phyloP scores from a whole-genome alignment of 1,140 invertebrate species.

The Chelonus insularis region DNA sequence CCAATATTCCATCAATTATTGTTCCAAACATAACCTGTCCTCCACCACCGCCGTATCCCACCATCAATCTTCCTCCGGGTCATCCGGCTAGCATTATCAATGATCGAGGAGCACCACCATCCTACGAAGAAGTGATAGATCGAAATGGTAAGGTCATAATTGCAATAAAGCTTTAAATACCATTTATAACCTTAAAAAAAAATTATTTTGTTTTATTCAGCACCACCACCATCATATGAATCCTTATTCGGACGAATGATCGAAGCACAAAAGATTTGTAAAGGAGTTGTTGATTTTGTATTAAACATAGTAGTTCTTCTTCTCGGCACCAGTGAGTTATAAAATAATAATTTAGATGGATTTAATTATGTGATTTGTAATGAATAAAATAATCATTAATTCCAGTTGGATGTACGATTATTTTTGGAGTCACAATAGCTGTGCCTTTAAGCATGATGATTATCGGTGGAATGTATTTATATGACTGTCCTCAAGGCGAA shows the following conservation, averaged over 20 bases:
- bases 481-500: slow-evolving; percentile 69
- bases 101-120: slow-evolving; percentile 58
- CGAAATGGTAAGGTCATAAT: slow-evolving; percentile 62
- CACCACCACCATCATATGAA: slow-evolving; percentile 70
- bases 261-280: slow-evolving; percentile 65
- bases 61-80: slow-evolving; percentile 43
- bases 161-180: neutral
- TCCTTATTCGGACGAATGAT: slow-evolving; percentile 69
- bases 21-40: slow-evolving; percentile 42
- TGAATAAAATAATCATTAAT: slow-evolving; percentile 29
- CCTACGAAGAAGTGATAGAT: slow-evolving; percentile 65
- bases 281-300: slow-evolving; percentile 66
- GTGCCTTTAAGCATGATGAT: slow-evolving; percentile 70
- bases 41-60: slow-evolving; percentile 47
- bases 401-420: slow-evolving; percentile 69
- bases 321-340: slow-evolving; percentile 65
- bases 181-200: neutral
- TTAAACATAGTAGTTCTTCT: slow-evolving; percentile 66
- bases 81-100: slow-evolving; percentile 40
- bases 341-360: neutral
- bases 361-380: neutral
- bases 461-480: slow-evolving; percentile 66
- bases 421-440: slow-evolving; percentile 65
- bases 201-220: slow-evolving; percentile 47
- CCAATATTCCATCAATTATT: no score